Evolutionary conservation across 2,113 vertebrate genomes (phyloP), one percentile per base, ranked within the genome.

Genomic region (Xiphophorus couchianus): DNA sequence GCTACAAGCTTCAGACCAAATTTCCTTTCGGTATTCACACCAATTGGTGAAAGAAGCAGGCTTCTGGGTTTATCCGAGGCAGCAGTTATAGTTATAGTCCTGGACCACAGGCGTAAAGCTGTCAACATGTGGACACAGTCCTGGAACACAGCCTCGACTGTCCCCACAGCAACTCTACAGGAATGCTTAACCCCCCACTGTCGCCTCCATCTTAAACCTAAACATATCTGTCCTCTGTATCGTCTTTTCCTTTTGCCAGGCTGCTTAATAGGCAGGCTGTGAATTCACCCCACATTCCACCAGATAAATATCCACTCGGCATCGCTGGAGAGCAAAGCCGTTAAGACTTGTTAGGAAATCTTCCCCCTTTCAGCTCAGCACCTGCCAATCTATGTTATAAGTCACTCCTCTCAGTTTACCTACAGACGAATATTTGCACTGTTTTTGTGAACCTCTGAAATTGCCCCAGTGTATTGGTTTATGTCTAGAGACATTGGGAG

Each of bases 81-180:
- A 74, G 88, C 86, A 82, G 81, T 90, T 87, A 84, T 86, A 82
- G 81, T 90, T 87, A 84, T 86, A 91, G 83, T 84, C 80, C 77
- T 76, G 88, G 77, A 91, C 89, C 81, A 69, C 90, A 88, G 79
- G 86, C 86, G 64, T 93, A 93, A 92, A 93, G 89, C 90, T 93
- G 92, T 93, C 90, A 91, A 73, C 88, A 84, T 89, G 88, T 83
- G 86, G 88, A 90, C 86, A 78, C 37, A 17, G 73, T 76, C 67
- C 25, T 76, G 86, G 84, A 92, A 93, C 88, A 90, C 80, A 85
- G 84, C 78, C 72, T 84, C 11, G 75, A 84, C 83, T 90, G 88
- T 91, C 86, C 85, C 90, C 77, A 82, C 74, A 85, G 77, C 77
- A 81, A 88, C 88, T 90, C 89, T 89, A 87, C 68, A 87, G 87